These are phyloP conservation scores for Mesocentrotus franciscanus DNA, from an alignment of 53 echinoderm and acorn worm species.

Conservation along the genomic window DNA sequence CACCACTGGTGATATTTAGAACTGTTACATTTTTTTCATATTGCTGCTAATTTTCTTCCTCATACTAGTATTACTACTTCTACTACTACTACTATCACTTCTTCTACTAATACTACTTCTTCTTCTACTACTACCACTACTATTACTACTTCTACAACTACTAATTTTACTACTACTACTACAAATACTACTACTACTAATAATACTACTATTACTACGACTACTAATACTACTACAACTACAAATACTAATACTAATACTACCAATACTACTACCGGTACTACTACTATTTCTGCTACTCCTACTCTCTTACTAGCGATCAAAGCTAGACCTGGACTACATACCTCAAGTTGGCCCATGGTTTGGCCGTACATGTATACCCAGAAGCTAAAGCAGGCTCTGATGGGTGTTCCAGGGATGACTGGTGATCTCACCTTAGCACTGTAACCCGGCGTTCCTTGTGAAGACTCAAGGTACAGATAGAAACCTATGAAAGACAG, in stretches of 20 bases:
- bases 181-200: not conserved
- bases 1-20: no score
- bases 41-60: no score
- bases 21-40: no score
- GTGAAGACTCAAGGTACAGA: conserved; percentile 65
- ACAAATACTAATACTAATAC: conserved; percentile 17
- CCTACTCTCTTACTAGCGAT: not conserved
- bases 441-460: conserved; percentile 29
- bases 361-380: conserved; percentile 73
- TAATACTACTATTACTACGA: not conserved
- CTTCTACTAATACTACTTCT: not conserved
- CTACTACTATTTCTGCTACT: conserved; percentile 2
- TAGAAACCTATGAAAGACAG: conserved; percentile 14
- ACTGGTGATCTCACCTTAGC: conserved; percentile 48
- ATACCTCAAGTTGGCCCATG: conserved; percentile 73
- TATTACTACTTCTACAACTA: no score
- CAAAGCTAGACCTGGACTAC: not conserved
- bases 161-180: no score
- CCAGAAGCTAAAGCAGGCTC: conserved; percentile 71
- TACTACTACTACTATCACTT: not conserved
- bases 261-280: conserved; percentile 26
- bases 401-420: conserved; percentile 46
- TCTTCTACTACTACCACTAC: no score
- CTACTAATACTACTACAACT: conserved; percentile 27
- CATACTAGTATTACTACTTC: no score